Base-by-base conservation (phyloP, 2,888 invertebrate genomes). In the Chrysodeixis includens region DNA sequence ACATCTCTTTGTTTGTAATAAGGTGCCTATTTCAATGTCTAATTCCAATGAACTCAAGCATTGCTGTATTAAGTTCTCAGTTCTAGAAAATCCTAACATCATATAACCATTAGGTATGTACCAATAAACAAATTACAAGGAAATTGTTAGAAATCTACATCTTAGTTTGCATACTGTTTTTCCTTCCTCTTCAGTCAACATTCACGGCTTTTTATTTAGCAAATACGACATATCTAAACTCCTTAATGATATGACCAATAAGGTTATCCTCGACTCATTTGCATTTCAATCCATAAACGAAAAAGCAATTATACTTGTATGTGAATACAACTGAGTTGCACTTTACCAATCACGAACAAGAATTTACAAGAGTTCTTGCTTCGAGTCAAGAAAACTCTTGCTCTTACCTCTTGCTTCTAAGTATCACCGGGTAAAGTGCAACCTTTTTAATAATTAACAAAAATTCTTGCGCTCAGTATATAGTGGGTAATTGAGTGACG, bases 401-500 rank as follows among this genome's bases (percentile, higher is more conserved):
- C n/a, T n/a, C n/a, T n/a, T n/a, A n/a, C n/a, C n/a, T 57, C 60
- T 44, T 35, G 20, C 56, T 59, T 62, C 62, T 83, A 82, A 81
- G 70, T 74, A 83, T 75, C 70, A 81, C 79, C 76, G 81, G 87
- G 86, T 90, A 91, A 90, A 93, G 94, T 93, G 94, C 93, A 92
- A 90, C 92, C 93, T 92, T 92, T 93, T 95, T 93, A 94, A 94
- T 93, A 90, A 94, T 94, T 93, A 93, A 93, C 92, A 89, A 92
- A 93, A 93, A 91, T 92, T 92, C 92, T 90, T 89, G 87, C 83
- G 84, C 82, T 87, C 83, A 74, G 75, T 71, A 83, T 88, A 86
- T 92, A 91, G 92, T 91, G 93, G 86, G 91, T 95, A 94, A 94
- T 93, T 95, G 95, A 93, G 92, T 94, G 94, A 94, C 91, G 91